Evolutionary conservation across 1,140 invertebrate genomes (phyloP).

Genomic region (Drosophila littoralis): DNA sequence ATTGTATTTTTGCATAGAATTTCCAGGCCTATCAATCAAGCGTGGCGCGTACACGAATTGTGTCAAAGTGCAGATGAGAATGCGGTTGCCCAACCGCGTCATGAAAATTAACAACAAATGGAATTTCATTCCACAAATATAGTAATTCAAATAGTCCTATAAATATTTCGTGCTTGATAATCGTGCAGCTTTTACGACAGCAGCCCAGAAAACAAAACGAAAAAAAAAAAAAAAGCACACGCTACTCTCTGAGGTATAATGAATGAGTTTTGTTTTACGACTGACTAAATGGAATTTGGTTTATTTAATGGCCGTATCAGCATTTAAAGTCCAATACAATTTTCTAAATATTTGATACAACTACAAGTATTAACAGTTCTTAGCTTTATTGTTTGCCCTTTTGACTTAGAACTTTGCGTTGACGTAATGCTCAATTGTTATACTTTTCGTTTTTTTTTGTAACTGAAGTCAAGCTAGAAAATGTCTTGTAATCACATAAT

Average conservation of each 20-base stretch:
- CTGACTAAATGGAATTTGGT: slow-evolving; percentile 1
- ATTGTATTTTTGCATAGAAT: slow-evolving; percentile 21
- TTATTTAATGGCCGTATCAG: slow-evolving; percentile 37
- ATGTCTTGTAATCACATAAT: background rate
- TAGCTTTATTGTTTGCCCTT: slow-evolving; percentile 5
- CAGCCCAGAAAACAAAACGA: slow-evolving; percentile 2
- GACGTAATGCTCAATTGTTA: slow-evolving; percentile 15
- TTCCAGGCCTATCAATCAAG: slow-evolving; percentile 55
- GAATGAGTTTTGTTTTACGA: slow-evolving; percentile 16
- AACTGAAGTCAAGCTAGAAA: background rate
- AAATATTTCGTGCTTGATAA: slow-evolving; percentile 42
- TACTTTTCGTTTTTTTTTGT: background rate
- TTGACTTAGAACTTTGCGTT: background rate
- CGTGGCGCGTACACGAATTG: slow-evolving; percentile 44
- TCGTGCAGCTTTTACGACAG: slow-evolving; percentile 37
- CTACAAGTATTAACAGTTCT: slow-evolving; percentile 28
- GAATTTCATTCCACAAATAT: background rate
- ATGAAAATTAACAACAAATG: slow-evolving; percentile 8
- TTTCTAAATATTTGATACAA: slow-evolving; percentile 25
- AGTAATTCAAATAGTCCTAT: slow-evolving; percentile 3
- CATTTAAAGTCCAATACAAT: slow-evolving; percentile 30
- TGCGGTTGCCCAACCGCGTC: slow-evolving; percentile 49
- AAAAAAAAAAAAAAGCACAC: slow-evolving; percentile 14
- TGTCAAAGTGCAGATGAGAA: slow-evolving; percentile 54
- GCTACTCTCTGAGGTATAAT: slow-evolving; percentile 17